Evolutionary conservation across 2,797 vertebrate genomes (phyloP), one percentile per base, ranked within the genome.

Genomic region (Chromis chromis): DNA sequence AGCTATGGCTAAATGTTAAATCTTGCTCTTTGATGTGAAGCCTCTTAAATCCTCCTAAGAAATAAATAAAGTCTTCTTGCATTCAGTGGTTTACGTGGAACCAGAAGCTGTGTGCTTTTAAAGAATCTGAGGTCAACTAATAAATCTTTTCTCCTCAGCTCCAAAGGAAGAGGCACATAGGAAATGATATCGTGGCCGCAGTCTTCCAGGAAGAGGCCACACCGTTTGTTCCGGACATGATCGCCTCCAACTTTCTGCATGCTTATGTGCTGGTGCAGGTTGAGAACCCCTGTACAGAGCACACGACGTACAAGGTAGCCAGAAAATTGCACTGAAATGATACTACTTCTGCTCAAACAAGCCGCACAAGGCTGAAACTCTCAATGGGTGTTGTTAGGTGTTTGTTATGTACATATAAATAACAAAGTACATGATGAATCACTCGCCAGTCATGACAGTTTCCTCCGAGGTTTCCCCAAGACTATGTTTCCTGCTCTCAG

Each of bases 191-290:
- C 0, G 98, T 99, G 86, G 98, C 98, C 0, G 86, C 97, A 12
- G 95, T 99, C 80, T 99, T 99, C 89, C 98, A 99, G 93, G 98
- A 99, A 74, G 96, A 96, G 78, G 92, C 97, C 83, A 99, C 98
- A 0, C 98, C 98, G 0, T 99, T 99, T 55, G 98, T 99, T 56
- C 97, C 98, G 0, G 98, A 99, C 91, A 99, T 98, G 96, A 99
- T 99, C 0, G 98, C 98, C 66, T 99, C 98, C 72, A 99, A 99
- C 90, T 99, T 99, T 90, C 92, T 99, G 65, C 97, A 99, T 0
- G 96, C 98, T n/a, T 99, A 99, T 27, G 93, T 99, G 0, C 94
- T 99, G 3, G 96, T 99, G 80, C 98, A 99, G 91, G 96, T 85
- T 0, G 97, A 99, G 60, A 95, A 95, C 84, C 89, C 93, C 0